A percentile compares a stretch with the other conserved stretches of the same genome.
phyloP scores from a whole-genome alignment of 2,113 vertebrate genomes.

The Tapirus terrestris region DNA sequence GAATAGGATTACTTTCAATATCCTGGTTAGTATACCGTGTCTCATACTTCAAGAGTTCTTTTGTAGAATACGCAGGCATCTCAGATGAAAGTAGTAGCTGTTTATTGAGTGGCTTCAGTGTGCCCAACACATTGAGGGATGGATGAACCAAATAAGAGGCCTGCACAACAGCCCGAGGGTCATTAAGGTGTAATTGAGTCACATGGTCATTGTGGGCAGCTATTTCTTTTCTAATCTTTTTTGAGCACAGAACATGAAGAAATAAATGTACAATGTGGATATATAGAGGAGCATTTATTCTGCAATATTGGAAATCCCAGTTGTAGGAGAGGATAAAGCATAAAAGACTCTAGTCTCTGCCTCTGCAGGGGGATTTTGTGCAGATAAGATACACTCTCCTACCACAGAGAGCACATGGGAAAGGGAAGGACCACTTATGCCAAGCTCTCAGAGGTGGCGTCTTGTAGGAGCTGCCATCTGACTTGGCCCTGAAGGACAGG shows the following conservation, averaged over 20 bases:
- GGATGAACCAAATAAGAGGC: not conserved
- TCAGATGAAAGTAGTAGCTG: not conserved
- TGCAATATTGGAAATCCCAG: not conserved
- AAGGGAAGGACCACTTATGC: not conserved
- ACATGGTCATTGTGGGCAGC: not conserved
- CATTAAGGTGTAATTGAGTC: rapidly evolving
- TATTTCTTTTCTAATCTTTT: not conserved
- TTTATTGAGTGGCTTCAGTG: not conserved
- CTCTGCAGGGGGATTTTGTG: not conserved
- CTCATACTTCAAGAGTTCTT: not conserved
- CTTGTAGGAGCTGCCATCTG: not conserved
- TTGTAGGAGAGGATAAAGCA: not conserved
- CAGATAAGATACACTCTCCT: no score
- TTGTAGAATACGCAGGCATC: not conserved
- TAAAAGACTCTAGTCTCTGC: not conserved
- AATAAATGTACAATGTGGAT: not conserved
- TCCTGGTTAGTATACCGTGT: not conserved
- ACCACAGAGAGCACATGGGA: rapidly evolving
- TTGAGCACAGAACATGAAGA: not conserved
- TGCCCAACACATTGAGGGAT: not conserved
- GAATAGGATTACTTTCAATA: not conserved
- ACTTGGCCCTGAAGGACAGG: not conserved
- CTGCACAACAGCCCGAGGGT: rapidly evolving
- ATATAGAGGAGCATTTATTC: not conserved
- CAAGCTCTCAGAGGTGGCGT: rapidly evolving